These are phyloP conservation scores for Manduca sexta DNA, from an alignment of 1,140 invertebrate species.

Conservation along the genomic window DNA sequence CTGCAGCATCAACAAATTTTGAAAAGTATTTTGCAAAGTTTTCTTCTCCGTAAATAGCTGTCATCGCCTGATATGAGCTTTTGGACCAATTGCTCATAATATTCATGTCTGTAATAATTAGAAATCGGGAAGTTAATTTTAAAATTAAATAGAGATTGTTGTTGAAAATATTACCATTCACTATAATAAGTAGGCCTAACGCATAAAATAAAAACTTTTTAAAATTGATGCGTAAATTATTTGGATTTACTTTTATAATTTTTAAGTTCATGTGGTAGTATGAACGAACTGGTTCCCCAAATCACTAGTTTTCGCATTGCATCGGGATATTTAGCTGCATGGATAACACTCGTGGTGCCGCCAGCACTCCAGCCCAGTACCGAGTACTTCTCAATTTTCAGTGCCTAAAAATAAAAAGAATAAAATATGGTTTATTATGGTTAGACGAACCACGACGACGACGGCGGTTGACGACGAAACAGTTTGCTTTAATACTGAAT, in stretches of 20 bases:
- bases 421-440: too few species aligned
- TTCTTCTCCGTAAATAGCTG: constrained; percentile 83
- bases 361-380: constrained; percentile 93
- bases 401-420: constrained; percentile 39
- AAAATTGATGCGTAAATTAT: too few species aligned
- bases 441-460: too few species aligned
- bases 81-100: constrained; percentile 87
- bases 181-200: too few species aligned
- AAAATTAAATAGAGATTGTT: too few species aligned
- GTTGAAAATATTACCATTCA: too few species aligned
- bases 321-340: constrained; percentile 80
- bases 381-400: constrained; percentile 83
- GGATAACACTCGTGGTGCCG: constrained; percentile 83
- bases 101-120: constrained; percentile 65
- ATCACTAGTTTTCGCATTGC: constrained; percentile 83
- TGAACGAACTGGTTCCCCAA: constrained; percentile 85
- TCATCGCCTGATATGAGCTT: constrained; percentile 82
- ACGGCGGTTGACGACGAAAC: too few species aligned
- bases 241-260: constrained; percentile 75
- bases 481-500: too few species aligned
- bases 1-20: constrained; percentile 81
- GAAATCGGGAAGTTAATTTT: too few species aligned
- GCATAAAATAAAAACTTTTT: not conserved
- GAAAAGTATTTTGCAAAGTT: constrained; percentile 81
- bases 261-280: constrained; percentile 80